Evolutionary conservation across 2,888 invertebrate species (phyloP).

Genomic region (Aspidiotus rigidus): DNA sequence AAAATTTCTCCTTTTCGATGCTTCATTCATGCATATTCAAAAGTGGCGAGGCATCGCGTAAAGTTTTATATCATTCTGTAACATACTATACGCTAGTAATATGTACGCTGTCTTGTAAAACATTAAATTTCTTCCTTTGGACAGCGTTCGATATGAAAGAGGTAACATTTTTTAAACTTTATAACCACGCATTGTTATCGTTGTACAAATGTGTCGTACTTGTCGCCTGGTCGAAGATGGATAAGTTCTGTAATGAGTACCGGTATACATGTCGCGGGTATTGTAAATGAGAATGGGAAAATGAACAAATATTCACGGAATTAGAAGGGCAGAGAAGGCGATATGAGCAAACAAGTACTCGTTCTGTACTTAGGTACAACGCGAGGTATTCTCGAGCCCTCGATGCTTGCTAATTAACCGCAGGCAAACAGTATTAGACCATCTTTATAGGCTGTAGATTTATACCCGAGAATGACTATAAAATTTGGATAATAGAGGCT

Average conservation of each 20-base stretch:
- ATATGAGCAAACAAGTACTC: too few species aligned
- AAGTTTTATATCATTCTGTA: too few species aligned
- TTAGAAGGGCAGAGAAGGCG: not conserved
- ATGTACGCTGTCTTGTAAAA: conserved; percentile 27
- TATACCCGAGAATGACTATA: not conserved
- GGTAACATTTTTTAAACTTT: not conserved
- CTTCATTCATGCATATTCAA: conserved; percentile 24
- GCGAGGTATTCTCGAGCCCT: too few species aligned
- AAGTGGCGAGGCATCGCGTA: conserved; percentile 15
- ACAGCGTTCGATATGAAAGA: conserved; percentile 2
- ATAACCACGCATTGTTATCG: conserved; percentile 16
- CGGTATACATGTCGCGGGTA: not conserved
- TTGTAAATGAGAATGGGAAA: not conserved
- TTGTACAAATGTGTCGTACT: conserved; percentile 7
- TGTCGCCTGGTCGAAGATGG: conserved; percentile 25
- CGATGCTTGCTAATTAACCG: too few species aligned
- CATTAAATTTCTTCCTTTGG: conserved; percentile 21
- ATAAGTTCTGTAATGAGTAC: conserved; percentile 15
- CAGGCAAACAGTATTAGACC: too few species aligned
- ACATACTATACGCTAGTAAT: too few species aligned
- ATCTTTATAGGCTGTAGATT: too few species aligned
- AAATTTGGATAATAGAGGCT: too few species aligned
- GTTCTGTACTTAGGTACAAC: too few species aligned
- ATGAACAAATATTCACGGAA: not conserved
- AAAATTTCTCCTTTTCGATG: conserved; percentile 29